Base-by-base conservation (phyloP, 64 coral and sea anemone species). In the Stichodactyla mertensii region DNA sequence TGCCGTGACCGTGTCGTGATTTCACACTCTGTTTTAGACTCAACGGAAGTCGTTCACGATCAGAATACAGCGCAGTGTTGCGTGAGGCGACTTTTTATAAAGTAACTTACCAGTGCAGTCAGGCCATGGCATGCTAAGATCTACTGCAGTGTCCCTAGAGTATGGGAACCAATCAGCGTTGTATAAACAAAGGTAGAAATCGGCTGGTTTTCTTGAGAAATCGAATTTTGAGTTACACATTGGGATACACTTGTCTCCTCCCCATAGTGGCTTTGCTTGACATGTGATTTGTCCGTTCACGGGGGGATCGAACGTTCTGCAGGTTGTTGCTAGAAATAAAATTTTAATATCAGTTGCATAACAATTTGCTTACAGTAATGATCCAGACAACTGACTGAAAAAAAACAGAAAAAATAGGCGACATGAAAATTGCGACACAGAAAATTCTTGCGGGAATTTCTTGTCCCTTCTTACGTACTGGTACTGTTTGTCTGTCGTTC, bases 201-300 rank as follows among this genome's bases (percentile, higher is more conserved):
- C 6, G 4, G 97, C 97, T n/a, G 97, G 97, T 7, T 80, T 80
- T 61, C 90, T 88, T 61, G 97, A 83, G 80, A 99, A 99, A 18
- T 99, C 97, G 36, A 82, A 90, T 7, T 82, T 67, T 4, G 23
- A n/a, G 57, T 86, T 92, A 80, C 97, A 99, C 54, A 78, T 56
- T 23, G 82, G 57, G 10, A 62, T 66, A 16, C 93, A 94, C 7
- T 54, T 6, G 4, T 90, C 89, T 59, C 90, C 97, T 19, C 82
- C 82, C 4, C 36, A 88, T 19, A 77, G 0, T 0, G 0, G 1
- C 10, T 82, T 79, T 16, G 62, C 16, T 15, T 66, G 18, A 16
- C 94, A 96, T 4, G 88, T 2, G 4, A 91, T 61, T 31, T 87
- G 58, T 10, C 97, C 97, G 78, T 99, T 99, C 55, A 92, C 85